Evolutionary conservation across 2,888 invertebrate genomes (phyloP).

Genomic region (Drosophila differens): DNA sequence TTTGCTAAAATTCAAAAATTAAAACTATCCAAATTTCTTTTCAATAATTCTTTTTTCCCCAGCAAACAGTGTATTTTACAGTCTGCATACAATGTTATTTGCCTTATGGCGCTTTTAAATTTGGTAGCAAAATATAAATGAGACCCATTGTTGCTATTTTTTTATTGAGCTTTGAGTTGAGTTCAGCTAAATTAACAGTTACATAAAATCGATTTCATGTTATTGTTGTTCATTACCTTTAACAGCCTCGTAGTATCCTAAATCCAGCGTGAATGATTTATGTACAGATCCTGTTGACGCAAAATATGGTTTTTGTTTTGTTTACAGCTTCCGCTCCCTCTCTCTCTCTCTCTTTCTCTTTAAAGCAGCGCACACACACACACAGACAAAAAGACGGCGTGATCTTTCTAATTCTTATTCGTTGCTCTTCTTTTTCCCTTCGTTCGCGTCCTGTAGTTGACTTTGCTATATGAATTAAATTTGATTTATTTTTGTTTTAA

Average conservation of each 20-base stretch:
- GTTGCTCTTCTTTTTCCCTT: constrained; percentile 15
- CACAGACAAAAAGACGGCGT: constrained; percentile 47
- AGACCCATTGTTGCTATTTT: constrained; percentile 33
- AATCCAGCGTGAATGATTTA: constrained; percentile 85
- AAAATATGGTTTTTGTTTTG: constrained; percentile 46
- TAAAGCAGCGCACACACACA: constrained; percentile 24
- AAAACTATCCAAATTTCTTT: no score
- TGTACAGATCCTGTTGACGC: constrained; percentile 56
- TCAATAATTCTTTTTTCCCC: neutral
- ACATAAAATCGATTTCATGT: constrained; percentile 9
- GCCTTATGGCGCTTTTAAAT: constrained; percentile 26
- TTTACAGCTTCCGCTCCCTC: constrained; percentile 39
- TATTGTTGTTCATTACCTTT: constrained; percentile 79
- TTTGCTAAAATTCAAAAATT: neutral
- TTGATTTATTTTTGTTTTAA: constrained; percentile 55
- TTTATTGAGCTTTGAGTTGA: constrained; percentile 1
- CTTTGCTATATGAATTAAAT: constrained; percentile 56
- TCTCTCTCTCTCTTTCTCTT: constrained; percentile 6
- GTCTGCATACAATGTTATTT: neutral
- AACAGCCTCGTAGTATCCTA: constrained; percentile 86
- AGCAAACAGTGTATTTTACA: neutral
- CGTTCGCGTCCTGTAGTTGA: constrained; percentile 41
- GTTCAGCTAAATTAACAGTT: constrained; percentile 17
- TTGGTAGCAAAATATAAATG: constrained; percentile 23
- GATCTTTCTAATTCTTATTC: constrained; percentile 26